These are phyloP conservation scores for Spea hammondii DNA, from an alignment of 2,797 vertebrate genomes.

Conservation along the genomic window DNA sequence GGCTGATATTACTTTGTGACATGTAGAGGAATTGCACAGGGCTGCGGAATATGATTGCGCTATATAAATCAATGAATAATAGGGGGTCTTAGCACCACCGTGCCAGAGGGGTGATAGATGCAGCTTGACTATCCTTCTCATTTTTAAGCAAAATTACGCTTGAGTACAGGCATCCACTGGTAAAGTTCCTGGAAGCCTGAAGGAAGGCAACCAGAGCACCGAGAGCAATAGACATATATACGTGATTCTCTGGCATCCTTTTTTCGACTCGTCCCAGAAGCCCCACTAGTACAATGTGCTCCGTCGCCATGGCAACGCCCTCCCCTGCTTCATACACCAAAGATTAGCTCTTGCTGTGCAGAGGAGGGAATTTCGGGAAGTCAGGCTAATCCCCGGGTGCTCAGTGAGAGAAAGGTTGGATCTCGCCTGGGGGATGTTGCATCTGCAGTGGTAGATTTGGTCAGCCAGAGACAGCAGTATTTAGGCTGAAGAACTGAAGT, in stretches of 20 bases:
- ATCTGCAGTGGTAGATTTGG: slow-evolving; percentile 72
- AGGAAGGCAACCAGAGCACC: slow-evolving; percentile 67
- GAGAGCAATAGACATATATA: slow-evolving; percentile 55
- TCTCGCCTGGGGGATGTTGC: slow-evolving; percentile 75
- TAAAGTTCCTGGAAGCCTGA: slow-evolving; percentile 68
- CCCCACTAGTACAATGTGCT: slow-evolving; percentile 79
- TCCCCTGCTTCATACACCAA: slow-evolving; percentile 79
- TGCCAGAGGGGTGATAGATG: background rate
- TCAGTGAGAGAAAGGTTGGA: slow-evolving; percentile 78
- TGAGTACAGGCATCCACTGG: slow-evolving; percentile 60
- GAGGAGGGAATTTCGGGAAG: slow-evolving; percentile 80
- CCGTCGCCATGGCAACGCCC: slow-evolving; percentile 80
- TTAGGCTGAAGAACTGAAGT: slow-evolving; percentile 76
- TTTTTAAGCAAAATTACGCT: slow-evolving; percentile 62
- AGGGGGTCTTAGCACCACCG: no score
- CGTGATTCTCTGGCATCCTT: slow-evolving; percentile 72
- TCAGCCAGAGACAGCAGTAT: slow-evolving; percentile 73
- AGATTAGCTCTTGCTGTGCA: slow-evolving; percentile 82
- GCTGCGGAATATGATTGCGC: no score
- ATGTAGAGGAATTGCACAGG: no score
- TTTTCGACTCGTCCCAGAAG: slow-evolving; percentile 74
- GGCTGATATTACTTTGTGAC: no score
- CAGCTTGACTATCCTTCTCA: slow-evolving; percentile 57
- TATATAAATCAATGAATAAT: no score
- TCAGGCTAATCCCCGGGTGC: slow-evolving; percentile 80